Conservation (phyloP, 2,113 vertebrate genomes). For the Pipa parva region DNA sequence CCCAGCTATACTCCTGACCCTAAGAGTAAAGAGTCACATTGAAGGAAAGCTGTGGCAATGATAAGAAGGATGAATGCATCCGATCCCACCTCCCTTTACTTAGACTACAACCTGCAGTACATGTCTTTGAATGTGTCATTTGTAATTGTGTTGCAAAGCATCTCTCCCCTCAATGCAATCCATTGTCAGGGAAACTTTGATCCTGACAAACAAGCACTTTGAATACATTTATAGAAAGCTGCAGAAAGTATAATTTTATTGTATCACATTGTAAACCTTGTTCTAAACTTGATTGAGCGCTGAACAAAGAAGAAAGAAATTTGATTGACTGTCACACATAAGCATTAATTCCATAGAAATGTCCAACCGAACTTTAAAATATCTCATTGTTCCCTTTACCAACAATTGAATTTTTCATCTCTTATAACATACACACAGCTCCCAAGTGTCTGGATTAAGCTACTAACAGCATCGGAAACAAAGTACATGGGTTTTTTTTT, state of each 20-base stretch:
- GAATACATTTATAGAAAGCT: constrained; percentile 38
- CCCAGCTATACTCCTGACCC: neutral
- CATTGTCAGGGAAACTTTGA: constrained; percentile 39
- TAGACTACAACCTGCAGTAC: neutral
- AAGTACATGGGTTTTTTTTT: constrained; percentile 25
- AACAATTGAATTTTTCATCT: constrained; percentile 24
- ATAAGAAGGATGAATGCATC: neutral
- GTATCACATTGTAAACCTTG: constrained; percentile 40
- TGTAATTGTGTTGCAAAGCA: constrained; percentile 31
- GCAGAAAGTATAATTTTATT: constrained; percentile 41
- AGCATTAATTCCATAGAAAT: constrained; percentile 43
- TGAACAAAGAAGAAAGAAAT: constrained; percentile 36
- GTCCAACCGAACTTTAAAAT: constrained; percentile 44
- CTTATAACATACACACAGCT: constrained; percentile 33
- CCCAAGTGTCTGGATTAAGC: constrained; percentile 24
- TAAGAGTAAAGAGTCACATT: neutral
- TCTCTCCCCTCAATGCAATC: constrained; percentile 32
- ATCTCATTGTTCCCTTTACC: constrained; percentile 37
- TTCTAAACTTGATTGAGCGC: constrained; percentile 37
- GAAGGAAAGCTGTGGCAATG: neutral
- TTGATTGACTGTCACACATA: constrained; percentile 40
- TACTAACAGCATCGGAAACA: constrained; percentile 26
- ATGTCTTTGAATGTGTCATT: neutral
- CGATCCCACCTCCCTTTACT: neutral
- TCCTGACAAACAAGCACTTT: constrained; percentile 39